These are phyloP conservation scores for Ameiurus melas DNA, from an alignment of 2,113 vertebrate genomes.

Conservation along the genomic window DNA sequence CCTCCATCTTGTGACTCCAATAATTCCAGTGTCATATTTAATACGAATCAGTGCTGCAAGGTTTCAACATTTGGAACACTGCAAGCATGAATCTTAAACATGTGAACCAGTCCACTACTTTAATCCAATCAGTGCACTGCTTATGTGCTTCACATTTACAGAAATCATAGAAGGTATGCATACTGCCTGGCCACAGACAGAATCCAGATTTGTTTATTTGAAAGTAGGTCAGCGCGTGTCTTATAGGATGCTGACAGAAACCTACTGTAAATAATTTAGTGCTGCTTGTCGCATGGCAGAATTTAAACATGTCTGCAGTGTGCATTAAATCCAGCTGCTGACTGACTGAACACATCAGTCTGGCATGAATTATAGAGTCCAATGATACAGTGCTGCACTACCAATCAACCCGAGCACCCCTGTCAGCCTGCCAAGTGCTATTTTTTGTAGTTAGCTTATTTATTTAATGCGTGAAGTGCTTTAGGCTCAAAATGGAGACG, in stretches of 20 bases:
- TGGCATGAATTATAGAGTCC: constrained; percentile 28
- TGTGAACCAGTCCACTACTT: neutral
- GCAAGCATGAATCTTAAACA: neutral
- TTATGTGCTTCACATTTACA: neutral
- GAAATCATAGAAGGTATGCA: constrained; percentile 7
- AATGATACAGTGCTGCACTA: constrained; percentile 10
- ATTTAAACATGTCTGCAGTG: constrained; percentile 38
- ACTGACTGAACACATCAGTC: constrained; percentile 25
- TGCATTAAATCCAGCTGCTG: constrained; percentile 37
- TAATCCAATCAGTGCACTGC: neutral
- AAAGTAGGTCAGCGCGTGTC: constrained; percentile 37
- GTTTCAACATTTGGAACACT: neutral
- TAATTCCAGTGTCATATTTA: neutral
- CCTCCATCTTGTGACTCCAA: neutral
- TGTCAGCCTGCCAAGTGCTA: constrained; percentile 18
- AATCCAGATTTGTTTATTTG: constrained; percentile 6
- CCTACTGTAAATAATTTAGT: constrained; percentile 40
- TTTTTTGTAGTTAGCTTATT: neutral
- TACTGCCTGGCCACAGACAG: neutral
- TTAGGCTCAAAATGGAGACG: constrained; percentile 59
- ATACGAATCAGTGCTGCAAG: neutral
- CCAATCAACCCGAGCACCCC: neutral
- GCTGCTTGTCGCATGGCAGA: constrained; percentile 28
- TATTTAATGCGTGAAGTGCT: constrained; percentile 45
- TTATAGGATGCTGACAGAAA: constrained; percentile 38